These are phyloP conservation scores for Xestobium rufovillosum DNA, from an alignment of 2,888 invertebrate species.

Conservation along the genomic window DNA sequence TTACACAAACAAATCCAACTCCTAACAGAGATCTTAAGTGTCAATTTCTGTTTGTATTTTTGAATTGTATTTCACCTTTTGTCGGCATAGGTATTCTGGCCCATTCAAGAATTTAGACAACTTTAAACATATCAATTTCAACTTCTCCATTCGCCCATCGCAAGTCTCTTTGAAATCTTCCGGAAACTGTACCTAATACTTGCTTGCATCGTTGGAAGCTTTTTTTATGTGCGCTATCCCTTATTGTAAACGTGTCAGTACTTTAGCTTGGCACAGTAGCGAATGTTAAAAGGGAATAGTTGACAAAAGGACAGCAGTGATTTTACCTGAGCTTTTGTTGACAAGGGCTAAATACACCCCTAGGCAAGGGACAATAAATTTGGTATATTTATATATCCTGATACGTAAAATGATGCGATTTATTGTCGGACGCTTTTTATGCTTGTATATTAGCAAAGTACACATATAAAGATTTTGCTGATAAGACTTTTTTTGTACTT, in stretches of 20 bases:
- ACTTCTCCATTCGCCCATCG: constrained; percentile 17
- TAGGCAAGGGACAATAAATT: constrained; percentile 28
- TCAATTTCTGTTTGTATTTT: constrained; percentile 35
- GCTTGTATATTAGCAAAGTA: too few relatives aligned
- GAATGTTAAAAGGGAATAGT: constrained; percentile 35
- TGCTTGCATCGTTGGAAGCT: neutral
- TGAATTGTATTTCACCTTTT: constrained; percentile 6
- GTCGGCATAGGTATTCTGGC: constrained; percentile 30
- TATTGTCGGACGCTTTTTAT: too few relatives aligned
- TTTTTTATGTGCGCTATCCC: constrained; percentile 31
- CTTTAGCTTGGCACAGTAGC: constrained; percentile 40
- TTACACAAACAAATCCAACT: too few relatives aligned
- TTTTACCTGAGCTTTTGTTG: constrained; percentile 37
- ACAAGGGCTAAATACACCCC: constrained; percentile 30
- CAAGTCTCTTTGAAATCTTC: neutral
- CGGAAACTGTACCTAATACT: neutral
- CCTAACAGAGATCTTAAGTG: constrained; percentile 24
- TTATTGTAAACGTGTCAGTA: constrained; percentile 43
- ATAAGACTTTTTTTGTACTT: too few relatives aligned
- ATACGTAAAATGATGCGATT: constrained; percentile 1
- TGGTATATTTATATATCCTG: constrained; percentile 13
- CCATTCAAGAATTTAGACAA: constrained; percentile 36
- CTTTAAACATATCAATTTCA: constrained; percentile 42
- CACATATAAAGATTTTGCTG: too few relatives aligned
- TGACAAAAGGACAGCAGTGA: constrained; percentile 36